Conservation (phyloP, 37 sponge, comb jelly and placozoan genomes). For the Oscarella lobularis region DNA sequence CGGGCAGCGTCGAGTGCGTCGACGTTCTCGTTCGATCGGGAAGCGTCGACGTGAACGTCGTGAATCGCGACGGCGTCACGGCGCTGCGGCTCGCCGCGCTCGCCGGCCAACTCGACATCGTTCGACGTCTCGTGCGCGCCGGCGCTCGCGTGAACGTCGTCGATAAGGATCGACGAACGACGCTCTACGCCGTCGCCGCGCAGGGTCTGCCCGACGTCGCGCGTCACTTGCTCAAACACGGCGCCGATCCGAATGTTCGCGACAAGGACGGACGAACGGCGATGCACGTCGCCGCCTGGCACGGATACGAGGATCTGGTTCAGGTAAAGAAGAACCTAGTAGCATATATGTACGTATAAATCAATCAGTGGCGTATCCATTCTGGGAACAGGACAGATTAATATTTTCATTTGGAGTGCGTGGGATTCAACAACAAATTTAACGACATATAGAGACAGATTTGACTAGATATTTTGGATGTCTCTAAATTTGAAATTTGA, state of each 20-base stretch:
- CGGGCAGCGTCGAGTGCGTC: neutral
- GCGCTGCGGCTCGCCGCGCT: neutral
- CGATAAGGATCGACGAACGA: neutral
- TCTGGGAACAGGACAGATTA: too few relatives aligned
- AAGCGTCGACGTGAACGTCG: neutral
- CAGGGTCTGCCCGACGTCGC: neutral
- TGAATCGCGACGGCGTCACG: neutral
- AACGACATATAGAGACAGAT: too few relatives aligned
- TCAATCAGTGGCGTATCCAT: too few relatives aligned
- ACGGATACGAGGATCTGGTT: neutral
- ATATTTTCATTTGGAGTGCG: too few relatives aligned
- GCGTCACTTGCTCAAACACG: neutral
- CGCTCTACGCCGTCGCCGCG: neutral
- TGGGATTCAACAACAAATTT: too few relatives aligned
- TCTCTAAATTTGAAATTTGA: too few relatives aligned
- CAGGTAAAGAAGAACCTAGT: too few relatives aligned
- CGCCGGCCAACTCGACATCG: neutral
- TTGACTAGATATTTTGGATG: too few relatives aligned
- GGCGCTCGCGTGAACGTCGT: neutral
- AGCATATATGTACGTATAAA: too few relatives aligned
- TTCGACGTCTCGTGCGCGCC: neutral
- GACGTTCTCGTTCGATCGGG: neutral
- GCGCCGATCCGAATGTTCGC: neutral
- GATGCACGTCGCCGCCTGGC: neutral
- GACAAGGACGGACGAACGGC: neutral